Conservation (phyloP, 1,140 invertebrate genomes). For the Drosophila cardini region DNA sequence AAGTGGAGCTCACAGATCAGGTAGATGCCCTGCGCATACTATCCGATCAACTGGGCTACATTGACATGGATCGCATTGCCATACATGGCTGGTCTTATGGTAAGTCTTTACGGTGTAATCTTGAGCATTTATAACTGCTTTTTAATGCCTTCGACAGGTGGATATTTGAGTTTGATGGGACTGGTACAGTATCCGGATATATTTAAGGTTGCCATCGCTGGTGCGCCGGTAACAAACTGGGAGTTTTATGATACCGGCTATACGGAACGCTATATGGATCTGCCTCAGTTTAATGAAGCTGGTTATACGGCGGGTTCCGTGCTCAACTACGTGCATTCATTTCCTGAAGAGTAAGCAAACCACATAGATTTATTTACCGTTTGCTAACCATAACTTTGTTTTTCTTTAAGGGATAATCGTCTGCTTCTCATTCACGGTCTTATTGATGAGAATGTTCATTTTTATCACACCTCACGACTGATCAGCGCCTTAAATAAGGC, state of each 20-base stretch:
- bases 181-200: conserved; percentile 92
- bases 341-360: conserved; percentile 94
- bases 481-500: conserved; percentile 95
- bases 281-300: conserved; percentile 91
- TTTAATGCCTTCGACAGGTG: conserved; percentile 85
- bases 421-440: conserved; percentile 98
- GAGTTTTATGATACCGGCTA: conserved; percentile 95
- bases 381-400: conserved; percentile 16
- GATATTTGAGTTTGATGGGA: conserved; percentile 94
- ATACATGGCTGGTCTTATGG: conserved; percentile 99
- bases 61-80: conserved; percentile 96
- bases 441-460: conserved; percentile 99
- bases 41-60: conserved; percentile 92
- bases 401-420: conserved; percentile 91
- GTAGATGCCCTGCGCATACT: conserved; percentile 96
- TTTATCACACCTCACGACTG: conserved; percentile 96
- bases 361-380: neutral
- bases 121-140: neutral
- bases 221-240: conserved; percentile 99
- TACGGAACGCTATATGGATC: conserved; percentile 98
- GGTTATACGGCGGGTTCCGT: conserved; percentile 93
- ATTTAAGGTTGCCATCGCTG: conserved; percentile 96
- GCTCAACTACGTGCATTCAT: conserved; percentile 91
- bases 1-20: conserved; percentile 97
- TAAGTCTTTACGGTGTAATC: conserved; percentile 56